A percentile compares a stretch with the other conserved stretches of the same genome.
Evolutionary conservation across 2,888 invertebrate genomes (phyloP).

Genomic region (Microchrysa polita): DNA sequence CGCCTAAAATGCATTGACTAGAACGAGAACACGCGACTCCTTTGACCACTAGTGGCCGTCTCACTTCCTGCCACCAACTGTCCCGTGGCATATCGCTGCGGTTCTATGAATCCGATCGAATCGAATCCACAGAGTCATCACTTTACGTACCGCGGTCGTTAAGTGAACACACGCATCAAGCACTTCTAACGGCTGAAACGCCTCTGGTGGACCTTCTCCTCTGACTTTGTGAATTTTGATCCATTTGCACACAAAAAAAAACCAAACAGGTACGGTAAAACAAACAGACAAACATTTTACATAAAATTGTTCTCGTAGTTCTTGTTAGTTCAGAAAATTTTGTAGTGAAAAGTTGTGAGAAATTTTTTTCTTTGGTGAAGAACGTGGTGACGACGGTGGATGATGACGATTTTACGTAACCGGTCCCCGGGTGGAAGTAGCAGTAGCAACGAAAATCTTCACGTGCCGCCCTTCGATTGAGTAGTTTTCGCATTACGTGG

Average conservation of each 20-base stretch:
- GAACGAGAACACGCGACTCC: background rate
- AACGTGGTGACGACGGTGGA: background rate
- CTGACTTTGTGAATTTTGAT: conserved; percentile 34
- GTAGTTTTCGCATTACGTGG: no score
- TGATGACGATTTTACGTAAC: conserved; percentile 26
- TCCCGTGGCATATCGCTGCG: background rate
- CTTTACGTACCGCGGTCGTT: conserved; percentile 63
- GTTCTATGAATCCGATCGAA: background rate
- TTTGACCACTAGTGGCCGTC: background rate
- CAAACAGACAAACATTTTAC: conserved; percentile 27
- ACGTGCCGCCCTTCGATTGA: no score
- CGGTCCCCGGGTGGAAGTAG: background rate
- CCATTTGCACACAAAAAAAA: conserved; percentile 9
- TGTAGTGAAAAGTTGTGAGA: background rate
- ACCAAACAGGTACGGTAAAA: conserved; percentile 37
- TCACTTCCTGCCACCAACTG: conserved; percentile 10
- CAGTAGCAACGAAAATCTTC: no score
- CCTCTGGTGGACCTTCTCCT: conserved; percentile 41
- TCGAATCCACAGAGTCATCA: conserved; percentile 54
- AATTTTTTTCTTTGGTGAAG: background rate
- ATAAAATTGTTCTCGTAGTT: background rate
- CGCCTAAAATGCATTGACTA: background rate
- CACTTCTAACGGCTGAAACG: conserved; percentile 45
- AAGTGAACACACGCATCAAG: conserved; percentile 62
- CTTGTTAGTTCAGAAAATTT: conserved; percentile 14